These are phyloP conservation scores for Saccostrea glomerata DNA, from an alignment of 1,140 invertebrate genomes.

Conservation along the genomic window DNA sequence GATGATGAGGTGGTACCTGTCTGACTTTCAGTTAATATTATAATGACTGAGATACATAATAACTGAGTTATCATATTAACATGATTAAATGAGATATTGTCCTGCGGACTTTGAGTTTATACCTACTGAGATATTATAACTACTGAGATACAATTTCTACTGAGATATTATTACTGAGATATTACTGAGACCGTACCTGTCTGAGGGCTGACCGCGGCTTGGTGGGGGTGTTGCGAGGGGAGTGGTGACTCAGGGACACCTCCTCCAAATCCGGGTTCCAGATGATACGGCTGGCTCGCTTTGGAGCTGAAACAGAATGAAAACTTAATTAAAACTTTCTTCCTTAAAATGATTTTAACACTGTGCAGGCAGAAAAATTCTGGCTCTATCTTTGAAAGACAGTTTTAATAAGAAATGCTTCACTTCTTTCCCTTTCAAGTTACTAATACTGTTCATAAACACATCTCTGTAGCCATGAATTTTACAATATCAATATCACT, in stretches of 20 bases:
- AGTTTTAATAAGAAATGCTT: not conserved
- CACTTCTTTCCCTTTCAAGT: no score
- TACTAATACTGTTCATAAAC: no score
- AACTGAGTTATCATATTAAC: no score
- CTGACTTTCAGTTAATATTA: not conserved
- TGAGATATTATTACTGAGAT: no score
- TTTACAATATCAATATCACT: no score
- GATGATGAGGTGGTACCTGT: conserved; percentile 28
- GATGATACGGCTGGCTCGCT: conserved; percentile 49
- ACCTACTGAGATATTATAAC: no score
- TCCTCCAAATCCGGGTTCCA: conserved; percentile 52
- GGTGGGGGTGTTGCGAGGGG: conserved; percentile 32
- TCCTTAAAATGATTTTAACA: not conserved
- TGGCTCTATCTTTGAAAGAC: not conserved
- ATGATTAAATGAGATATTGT: no score
- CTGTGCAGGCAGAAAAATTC: not conserved
- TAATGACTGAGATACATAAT: no score
- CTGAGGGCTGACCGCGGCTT: conserved; percentile 48
- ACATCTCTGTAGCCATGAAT: no score
- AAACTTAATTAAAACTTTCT: not conserved
- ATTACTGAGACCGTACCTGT: conserved; percentile 39
- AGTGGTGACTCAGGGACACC: conserved; percentile 40
- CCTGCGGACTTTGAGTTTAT: no score
- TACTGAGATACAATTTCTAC: no score
- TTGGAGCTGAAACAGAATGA: conserved; percentile 54